Base-by-base conservation (phyloP, 1,140 invertebrate genomes). In the Acyrthosiphon pisum region DNA sequence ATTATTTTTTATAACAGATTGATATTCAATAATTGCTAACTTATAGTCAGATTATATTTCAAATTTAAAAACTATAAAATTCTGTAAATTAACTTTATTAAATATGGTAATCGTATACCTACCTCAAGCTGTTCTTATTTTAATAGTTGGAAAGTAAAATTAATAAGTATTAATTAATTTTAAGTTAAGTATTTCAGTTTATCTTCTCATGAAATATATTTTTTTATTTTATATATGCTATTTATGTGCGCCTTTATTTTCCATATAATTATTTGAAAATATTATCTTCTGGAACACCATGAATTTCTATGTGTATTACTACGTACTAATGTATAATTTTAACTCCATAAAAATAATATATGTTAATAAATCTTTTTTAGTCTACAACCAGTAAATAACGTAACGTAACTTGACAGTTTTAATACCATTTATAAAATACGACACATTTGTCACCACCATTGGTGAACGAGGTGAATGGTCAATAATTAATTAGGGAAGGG, bases 401-500 rank as follows among this genome's bases (percentile, higher is more conserved):
- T 41, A 35, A 76, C 41, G 23, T 68, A 37, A 92, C 68, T 26
- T 20, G 68, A 50, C 60, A 46, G 8, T 76, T 48, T 91, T 35
- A 81, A 91, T 50, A 35, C 20, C 91, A 50, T 53, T 1, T 7
- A 26, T 92, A 91, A 53, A 53, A 84, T 84, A 35, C 81, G 30
- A 83, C 44, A 84, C 81, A 92, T 92, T 92, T 92, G 91, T 92
- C 81, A 92, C 68, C 76, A 53, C 60, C 68, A 26, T 91, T 91
- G 56, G 68, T 53, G 46, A 53, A 84, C n/a, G 44, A 83, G 76
- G 68, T 35, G 89, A 44, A 89, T 46, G 91, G 91, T 92, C 91
- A 83, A 93, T 86, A 93, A 93, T 93, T 93, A 93, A 93, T 93
- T 93, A 93, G 91, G 37, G 50, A 93, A 37, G 81, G 89, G 53